These are phyloP conservation scores for Cheirogaleus medius DNA, from an alignment of 2,113 vertebrate genomes.

Conservation along the genomic window DNA sequence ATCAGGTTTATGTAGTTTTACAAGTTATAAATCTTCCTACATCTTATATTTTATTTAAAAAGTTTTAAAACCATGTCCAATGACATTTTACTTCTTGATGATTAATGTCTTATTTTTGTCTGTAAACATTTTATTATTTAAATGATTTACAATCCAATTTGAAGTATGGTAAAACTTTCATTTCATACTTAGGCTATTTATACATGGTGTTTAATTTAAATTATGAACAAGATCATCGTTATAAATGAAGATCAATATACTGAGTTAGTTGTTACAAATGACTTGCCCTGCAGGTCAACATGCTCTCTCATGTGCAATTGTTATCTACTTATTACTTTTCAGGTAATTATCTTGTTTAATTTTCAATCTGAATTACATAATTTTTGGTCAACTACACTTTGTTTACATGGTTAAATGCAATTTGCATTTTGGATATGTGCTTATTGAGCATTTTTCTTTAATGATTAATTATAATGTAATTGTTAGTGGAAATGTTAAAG, in stretches of 20 bases:
- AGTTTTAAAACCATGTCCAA: neutral
- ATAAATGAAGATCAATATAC: neutral
- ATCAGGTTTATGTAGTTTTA: neutral
- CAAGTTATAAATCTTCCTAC: neutral
- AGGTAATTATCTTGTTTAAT: neutral
- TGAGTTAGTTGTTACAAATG: neutral
- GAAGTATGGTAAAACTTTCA: neutral
- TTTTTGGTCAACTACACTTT: neutral
- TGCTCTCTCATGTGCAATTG: neutral
- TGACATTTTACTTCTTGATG: neutral
- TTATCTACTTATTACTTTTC: neutral
- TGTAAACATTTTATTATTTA: slow-evolving; percentile 13
- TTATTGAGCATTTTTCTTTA: neutral
- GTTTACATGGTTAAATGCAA: neutral
- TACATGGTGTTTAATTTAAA: neutral
- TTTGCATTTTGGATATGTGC: neutral
- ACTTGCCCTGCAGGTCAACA: neutral
- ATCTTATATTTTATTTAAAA: neutral
- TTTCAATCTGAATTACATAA: neutral
- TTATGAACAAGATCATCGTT: neutral
- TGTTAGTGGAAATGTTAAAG: neutral
- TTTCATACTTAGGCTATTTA: neutral
- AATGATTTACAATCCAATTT: neutral
- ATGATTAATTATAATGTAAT: neutral
- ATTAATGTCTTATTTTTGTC: neutral